phyloP scores from a whole-genome alignment of 2,888 invertebrate genomes.

The Ariolimax columbianus region DNA sequence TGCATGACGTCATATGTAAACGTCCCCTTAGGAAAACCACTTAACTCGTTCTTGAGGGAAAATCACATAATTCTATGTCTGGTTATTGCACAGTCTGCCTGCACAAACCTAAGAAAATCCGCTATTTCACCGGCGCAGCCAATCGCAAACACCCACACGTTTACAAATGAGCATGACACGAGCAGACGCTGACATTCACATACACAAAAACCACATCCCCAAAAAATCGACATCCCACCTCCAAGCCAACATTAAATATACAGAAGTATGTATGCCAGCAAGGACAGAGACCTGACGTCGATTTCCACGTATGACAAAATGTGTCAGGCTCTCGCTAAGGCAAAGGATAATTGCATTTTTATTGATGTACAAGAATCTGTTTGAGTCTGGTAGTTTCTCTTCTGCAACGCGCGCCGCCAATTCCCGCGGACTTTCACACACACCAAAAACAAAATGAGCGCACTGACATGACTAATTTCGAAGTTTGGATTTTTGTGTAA shows the following conservation, averaged over 20 bases:
- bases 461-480: background rate
- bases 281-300: constrained; percentile 11
- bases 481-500: background rate
- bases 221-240: constrained; percentile 4
- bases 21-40: too few relatives aligned
- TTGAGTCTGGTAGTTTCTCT: background rate
- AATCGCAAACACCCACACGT: too few relatives aligned
- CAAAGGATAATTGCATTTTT: constrained; percentile 15
- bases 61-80: too few relatives aligned
- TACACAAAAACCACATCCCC: background rate
- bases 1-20: too few relatives aligned
- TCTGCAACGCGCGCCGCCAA: background rate
- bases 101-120: too few relatives aligned
- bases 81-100: too few relatives aligned
- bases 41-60: too few relatives aligned
- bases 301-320: background rate
- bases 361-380: constrained; percentile 3
- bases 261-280: background rate
- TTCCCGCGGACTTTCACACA: background rate
- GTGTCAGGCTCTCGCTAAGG: background rate
- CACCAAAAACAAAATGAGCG: background rate
- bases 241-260: background rate
- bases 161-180: background rate
- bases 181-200: background rate
- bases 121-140: too few relatives aligned